These are phyloP conservation scores for Caenorhabditis sinica DNA, from an alignment of 2,888 invertebrate genomes.

Conservation along the genomic window DNA sequence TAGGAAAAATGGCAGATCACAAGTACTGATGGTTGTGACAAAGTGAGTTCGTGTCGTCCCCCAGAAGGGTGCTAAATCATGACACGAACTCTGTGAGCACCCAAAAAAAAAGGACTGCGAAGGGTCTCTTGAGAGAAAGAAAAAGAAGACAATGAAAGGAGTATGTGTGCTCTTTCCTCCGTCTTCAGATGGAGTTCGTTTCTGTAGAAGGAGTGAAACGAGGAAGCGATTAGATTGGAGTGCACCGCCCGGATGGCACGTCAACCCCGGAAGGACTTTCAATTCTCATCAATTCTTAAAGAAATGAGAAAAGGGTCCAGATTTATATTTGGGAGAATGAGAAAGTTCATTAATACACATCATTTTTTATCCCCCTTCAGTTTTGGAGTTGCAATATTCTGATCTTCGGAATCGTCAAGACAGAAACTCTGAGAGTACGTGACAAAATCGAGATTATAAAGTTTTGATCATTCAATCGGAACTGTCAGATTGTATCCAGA, in stretches of 20 bases:
- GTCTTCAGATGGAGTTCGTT: constrained; percentile 41
- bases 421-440: constrained; percentile 23
- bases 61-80: constrained; percentile 56
- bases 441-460: not conserved
- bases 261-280: constrained; percentile 34
- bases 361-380: not conserved
- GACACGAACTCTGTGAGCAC: constrained; percentile 33
- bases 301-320: constrained; percentile 29
- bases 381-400: not conserved
- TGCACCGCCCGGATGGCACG: constrained; percentile 44
- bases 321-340: constrained; percentile 52
- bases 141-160: constrained; percentile 47
- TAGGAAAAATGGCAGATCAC: not conserved
- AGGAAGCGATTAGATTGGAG: constrained; percentile 62
- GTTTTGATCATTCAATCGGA: not conserved
- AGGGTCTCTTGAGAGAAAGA: constrained; percentile 48
- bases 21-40: constrained; percentile 40
- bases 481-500: constrained; percentile 22
- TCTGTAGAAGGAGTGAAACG: constrained; percentile 49
- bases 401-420: constrained; percentile 1
- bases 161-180: constrained; percentile 6
- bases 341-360: constrained; percentile 5
- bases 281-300: constrained; percentile 27
- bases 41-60: constrained; percentile 37
- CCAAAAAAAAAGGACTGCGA: constrained; percentile 28